phyloP scores from a whole-genome alignment of 1,140 invertebrate genomes.

The Semibalanus balanoides region DNA sequence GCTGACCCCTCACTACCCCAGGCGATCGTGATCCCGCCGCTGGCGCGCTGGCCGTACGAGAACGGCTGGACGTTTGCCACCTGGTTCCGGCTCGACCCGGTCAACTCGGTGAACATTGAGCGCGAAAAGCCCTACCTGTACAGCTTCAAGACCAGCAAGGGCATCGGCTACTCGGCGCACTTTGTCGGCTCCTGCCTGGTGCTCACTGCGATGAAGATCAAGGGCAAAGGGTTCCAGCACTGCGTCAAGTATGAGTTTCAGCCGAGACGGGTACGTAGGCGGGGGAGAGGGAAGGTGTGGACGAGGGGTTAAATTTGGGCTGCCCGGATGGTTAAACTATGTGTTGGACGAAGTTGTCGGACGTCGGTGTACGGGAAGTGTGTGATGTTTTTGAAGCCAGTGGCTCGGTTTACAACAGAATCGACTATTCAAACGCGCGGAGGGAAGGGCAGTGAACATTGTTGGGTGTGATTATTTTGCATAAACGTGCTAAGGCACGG shows the following conservation, averaged over 20 bases:
- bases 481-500: no score
- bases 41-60: conserved; percentile 95
- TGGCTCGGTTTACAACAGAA: no score
- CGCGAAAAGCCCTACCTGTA: conserved; percentile 96
- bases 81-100: conserved; percentile 96
- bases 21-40: conserved; percentile 89
- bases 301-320: no score
- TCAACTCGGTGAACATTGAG: conserved; percentile 97
- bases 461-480: no score
- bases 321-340: no score
- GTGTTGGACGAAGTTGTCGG: no score
- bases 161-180: conserved; percentile 97
- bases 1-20: conserved; percentile 30
- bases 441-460: no score
- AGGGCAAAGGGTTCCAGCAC: conserved; percentile 98
- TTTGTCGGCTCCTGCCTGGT: conserved; percentile 98
- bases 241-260: conserved; percentile 99
- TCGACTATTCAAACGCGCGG: no score
- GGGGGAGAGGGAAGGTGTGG: no score
- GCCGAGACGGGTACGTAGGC: conserved; percentile 58
- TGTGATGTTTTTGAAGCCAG: no score
- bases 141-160: conserved; percentile 98
- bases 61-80: conserved; percentile 98
- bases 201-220: conserved; percentile 95
- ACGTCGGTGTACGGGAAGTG: no score